Evolutionary conservation across 2,888 invertebrate species (phyloP).

Genomic region (Nephrotoma flavescens): DNA sequence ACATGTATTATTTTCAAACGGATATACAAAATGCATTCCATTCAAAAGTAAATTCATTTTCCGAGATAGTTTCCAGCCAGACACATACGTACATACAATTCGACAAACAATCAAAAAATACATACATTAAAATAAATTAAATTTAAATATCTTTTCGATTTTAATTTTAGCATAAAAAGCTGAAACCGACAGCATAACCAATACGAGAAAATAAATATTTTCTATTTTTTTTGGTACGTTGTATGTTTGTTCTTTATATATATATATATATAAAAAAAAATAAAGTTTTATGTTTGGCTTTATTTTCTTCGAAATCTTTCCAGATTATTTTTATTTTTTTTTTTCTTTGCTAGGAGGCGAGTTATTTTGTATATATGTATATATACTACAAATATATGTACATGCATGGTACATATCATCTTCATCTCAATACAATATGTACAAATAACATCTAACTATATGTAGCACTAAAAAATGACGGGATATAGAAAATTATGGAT

Average conservation of each 20-base stretch:
- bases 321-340: background rate
- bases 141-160: background rate
- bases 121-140: background rate
- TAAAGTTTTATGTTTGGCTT: background rate
- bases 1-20: too few relatives aligned
- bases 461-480: background rate
- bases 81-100: background rate
- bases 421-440: background rate
- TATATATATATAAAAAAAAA: too few relatives aligned
- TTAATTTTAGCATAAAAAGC: background rate
- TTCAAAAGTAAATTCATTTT: background rate
- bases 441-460: background rate
- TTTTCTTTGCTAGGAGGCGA: background rate
- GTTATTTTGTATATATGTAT: background rate
- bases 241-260: background rate
- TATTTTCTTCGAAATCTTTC: background rate
- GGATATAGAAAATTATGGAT: background rate
- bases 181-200: background rate
- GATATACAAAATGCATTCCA: background rate
- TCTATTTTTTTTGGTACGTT: background rate
- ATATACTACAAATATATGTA: too few relatives aligned
- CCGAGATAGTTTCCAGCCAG: too few relatives aligned
- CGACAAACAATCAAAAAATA: background rate
- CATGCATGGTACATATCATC: background rate
- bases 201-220: background rate